These are phyloP conservation scores for Galerucella nymphaeae DNA, from an alignment of 2,888 invertebrate species.

Conservation along the genomic window DNA sequence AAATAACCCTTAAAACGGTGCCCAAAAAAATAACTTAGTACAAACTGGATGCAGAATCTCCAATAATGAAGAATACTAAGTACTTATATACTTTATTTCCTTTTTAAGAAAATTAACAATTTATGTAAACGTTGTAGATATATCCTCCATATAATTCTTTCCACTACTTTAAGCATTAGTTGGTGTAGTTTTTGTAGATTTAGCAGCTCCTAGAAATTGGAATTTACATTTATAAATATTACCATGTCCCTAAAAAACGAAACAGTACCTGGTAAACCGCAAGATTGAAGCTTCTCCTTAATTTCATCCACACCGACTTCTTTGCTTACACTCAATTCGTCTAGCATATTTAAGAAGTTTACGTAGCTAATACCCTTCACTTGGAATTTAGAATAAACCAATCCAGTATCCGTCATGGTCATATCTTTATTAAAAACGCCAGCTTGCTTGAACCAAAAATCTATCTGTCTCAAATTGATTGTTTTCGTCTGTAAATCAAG, in stretches of 20 bases:
- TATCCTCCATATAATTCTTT: background rate
- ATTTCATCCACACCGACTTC: slow-evolving; percentile 79
- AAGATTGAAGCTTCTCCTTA: slow-evolving; percentile 79
- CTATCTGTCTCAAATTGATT: slow-evolving; percentile 89
- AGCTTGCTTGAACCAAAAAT: slow-evolving; percentile 96
- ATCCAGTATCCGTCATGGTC: slow-evolving; percentile 90
- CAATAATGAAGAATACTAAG: too few relatives aligned
- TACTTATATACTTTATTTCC: too few relatives aligned
- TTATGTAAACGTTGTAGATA: background rate
- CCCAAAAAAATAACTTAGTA: too few relatives aligned
- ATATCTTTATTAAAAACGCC: slow-evolving; percentile 78
- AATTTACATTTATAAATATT: background rate
- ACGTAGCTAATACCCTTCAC: slow-evolving; percentile 54
- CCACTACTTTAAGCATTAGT: background rate
- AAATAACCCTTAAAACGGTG: too few relatives aligned
- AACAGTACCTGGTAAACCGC: slow-evolving; percentile 70
- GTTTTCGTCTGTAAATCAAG: slow-evolving; percentile 65
- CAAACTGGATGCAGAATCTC: too few relatives aligned
- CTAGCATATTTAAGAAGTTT: slow-evolving; percentile 73
- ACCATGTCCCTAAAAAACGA: background rate
- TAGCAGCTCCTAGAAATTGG: background rate
- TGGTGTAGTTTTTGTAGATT: slow-evolving; percentile 8
- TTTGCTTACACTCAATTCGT: slow-evolving; percentile 83
- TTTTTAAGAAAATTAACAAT: too few relatives aligned
- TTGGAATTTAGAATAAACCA: slow-evolving; percentile 89